These are phyloP conservation scores for Bungarus multicinctus DNA, from an alignment of 2,113 vertebrate species.

Conservation along the genomic window DNA sequence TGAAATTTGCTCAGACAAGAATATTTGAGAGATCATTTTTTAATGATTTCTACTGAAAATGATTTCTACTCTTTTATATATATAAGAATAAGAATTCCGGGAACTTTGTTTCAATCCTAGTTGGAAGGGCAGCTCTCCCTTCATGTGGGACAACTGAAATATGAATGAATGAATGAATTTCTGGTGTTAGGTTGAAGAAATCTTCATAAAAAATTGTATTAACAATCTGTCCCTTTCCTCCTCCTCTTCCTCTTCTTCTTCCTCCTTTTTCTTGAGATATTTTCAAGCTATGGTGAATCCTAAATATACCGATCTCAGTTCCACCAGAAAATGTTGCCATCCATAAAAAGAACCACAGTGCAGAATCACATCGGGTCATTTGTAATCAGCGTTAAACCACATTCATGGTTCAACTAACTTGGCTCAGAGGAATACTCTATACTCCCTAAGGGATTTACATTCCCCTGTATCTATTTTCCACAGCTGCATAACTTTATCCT, in stretches of 20 bases:
- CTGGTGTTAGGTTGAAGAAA: background rate
- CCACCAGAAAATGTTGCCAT: background rate
- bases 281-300: background rate
- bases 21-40: background rate
- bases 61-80: background rate
- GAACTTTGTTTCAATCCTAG: background rate
- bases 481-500: background rate
- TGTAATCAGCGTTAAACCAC: background rate
- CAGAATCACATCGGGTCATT: background rate
- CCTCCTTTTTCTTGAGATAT: background rate
- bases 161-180: background rate
- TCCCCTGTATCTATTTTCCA: conserved; percentile 19
- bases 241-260: background rate
- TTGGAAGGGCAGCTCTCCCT: too few relatives aligned
- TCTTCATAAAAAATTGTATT: background rate
- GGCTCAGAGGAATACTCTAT: background rate
- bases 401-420: background rate
- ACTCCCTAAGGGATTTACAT: background rate
- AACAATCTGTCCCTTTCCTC: background rate
- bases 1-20: background rate
- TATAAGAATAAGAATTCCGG: background rate
- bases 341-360: background rate
- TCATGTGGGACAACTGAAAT: too few relatives aligned
- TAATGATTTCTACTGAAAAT: background rate
- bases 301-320: background rate